Evolutionary conservation across 1,140 invertebrate species (phyloP).

Genomic region (Leptinotarsa undecemlineata): DNA sequence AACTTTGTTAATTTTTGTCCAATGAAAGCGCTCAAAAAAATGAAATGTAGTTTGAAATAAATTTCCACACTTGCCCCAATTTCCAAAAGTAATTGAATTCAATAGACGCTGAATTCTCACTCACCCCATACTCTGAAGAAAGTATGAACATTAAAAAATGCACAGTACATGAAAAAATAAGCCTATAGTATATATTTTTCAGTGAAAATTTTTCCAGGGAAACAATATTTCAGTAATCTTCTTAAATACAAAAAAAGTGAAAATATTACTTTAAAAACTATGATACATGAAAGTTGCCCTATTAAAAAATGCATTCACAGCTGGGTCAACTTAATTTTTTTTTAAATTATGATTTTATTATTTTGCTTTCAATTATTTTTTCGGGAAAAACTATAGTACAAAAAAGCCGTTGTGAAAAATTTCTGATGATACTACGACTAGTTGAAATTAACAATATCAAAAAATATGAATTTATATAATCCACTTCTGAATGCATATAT

Average conservation of each 20-base stretch:
- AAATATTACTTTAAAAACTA: background rate
- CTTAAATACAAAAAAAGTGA: background rate
- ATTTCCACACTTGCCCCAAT: background rate
- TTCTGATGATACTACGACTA: too few species aligned
- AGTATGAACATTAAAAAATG: background rate
- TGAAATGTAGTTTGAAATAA: background rate
- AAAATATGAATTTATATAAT: too few species aligned
- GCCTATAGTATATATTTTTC: background rate
- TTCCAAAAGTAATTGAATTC: background rate
- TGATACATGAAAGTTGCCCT: background rate
- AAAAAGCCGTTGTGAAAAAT: too few species aligned
- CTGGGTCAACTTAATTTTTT: background rate
- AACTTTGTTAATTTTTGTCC: background rate
- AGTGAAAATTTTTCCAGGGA: background rate
- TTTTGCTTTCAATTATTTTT: too few species aligned
- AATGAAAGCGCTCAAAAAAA: background rate
- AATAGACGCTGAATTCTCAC: background rate
- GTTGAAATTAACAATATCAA: too few species aligned
- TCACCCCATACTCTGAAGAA: background rate
- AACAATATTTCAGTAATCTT: background rate
- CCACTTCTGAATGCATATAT: too few species aligned
- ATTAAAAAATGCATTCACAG: background rate
- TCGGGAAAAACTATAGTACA: too few species aligned
- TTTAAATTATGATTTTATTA: background rate
- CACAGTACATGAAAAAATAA: background rate